These are phyloP conservation scores for Indicator maculatus DNA, from an alignment of 2,113 vertebrate genomes.

Conservation along the genomic window DNA sequence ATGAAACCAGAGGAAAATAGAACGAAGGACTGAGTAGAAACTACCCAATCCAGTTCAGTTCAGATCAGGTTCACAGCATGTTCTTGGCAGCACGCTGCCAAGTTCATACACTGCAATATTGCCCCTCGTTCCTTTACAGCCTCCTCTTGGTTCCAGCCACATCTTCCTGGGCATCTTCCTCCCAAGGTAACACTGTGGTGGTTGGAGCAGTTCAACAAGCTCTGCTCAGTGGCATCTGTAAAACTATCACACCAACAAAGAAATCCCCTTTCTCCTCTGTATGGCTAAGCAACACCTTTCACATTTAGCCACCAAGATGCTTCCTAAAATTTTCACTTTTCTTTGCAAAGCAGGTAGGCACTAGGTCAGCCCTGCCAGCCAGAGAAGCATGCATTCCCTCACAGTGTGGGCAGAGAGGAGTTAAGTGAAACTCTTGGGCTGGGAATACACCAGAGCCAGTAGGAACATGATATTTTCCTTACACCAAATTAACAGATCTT, in stretches of 20 bases:
- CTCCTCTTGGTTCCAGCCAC: background rate
- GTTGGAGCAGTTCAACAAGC: fast-evolving
- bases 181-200: background rate
- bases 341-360: background rate
- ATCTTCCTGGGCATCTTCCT: background rate
- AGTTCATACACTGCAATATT: background rate
- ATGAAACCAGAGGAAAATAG: background rate
- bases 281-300: background rate
- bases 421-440: background rate
- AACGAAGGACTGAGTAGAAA: background rate
- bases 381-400: background rate
- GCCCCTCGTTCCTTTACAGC: background rate
- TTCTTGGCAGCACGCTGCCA: too few relatives aligned
- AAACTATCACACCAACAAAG: background rate
- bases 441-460: background rate
- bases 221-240: background rate
- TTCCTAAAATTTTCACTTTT: background rate
- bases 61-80: background rate
- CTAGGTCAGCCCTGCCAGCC: background rate
- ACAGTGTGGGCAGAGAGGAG: fast-evolving
- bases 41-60: background rate
- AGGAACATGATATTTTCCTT: background rate
- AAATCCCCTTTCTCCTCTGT: background rate
- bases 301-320: background rate
- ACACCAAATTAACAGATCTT: background rate